Evolutionary conservation across 1,140 invertebrate species (phyloP), one percentile per base, ranked within the genome.

Genomic region (Fopius arisanus): DNA sequence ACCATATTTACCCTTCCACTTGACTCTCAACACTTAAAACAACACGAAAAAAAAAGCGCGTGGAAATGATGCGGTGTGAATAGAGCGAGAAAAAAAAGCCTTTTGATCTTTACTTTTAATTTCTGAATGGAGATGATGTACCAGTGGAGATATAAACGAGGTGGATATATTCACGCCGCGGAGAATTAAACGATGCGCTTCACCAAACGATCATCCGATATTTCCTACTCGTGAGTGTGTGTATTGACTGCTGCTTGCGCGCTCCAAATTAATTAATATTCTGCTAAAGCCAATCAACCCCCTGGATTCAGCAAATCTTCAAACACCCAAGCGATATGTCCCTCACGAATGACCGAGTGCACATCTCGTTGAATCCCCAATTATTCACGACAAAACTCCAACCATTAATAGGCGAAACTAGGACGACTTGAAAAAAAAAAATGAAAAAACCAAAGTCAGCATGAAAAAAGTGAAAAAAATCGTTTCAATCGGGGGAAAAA

Each of bases 61-160:
- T 37, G 33, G 9, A 48, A 48, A 48, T 48, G 43, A 37, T 37
- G 33, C 33, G 33, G 33, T 37, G 33, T 37, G 33, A 37, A 37
- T n/a, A n/a, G n/a, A n/a, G n/a, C n/a, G n/a, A n/a, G 3, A 10
- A 37, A 37, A 48, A 43, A 48, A 48, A 48, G 14, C 43, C 43
- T 19, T 37, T 48, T 48, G 43, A 48, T 48, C 43, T 48, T 1
- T 48, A 12, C n/a, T 48, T 37, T 37, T n/a, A 48, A 67, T 41
- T 21, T 21, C 12, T 9, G 65, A 67, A 67, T 33, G 28, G 19
- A 33, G 19, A 14, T 12, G 3, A 68, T 40, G 16, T n/a, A 48
- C n/a, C n/a, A 29, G 40, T 21, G 65, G 19, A 67, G 65, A 68
- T 68, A 68, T 41, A 41, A 26, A 43, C 33, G 67, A 48, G 43